Conservation (phyloP, 2,113 vertebrate genomes). For the Tyto alba region DNA sequence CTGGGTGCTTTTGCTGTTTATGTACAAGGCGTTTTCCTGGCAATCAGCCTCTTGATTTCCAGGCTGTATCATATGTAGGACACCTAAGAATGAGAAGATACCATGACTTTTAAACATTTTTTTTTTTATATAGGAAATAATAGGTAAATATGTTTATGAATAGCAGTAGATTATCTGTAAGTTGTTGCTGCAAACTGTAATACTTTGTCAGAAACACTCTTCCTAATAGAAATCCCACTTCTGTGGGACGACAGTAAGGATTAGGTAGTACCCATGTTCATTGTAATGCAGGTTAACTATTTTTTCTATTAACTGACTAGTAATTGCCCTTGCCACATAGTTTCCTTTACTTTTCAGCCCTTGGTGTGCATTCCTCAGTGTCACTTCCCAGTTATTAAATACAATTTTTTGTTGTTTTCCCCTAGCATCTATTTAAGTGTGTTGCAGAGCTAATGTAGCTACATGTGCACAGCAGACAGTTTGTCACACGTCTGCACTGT, state of each 20-base stretch:
- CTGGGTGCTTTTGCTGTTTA: background rate
- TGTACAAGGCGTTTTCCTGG: background rate
- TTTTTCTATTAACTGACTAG: background rate
- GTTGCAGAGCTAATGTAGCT: background rate
- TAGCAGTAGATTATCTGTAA: background rate
- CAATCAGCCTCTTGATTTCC: background rate
- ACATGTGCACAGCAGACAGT: background rate
- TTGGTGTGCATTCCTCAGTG: background rate
- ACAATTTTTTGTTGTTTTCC: background rate
- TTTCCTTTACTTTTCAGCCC: conserved; percentile 34
- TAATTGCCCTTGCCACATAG: conserved; percentile 2
- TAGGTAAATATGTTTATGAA: background rate
- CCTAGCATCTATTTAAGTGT: background rate
- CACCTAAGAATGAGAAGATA: background rate
- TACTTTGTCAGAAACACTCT: background rate
- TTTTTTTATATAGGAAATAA: background rate
- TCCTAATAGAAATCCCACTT: background rate
- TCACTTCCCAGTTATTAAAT: conserved; percentile 29
- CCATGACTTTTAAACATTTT: background rate
- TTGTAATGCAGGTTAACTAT: background rate
- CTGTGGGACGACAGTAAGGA: background rate
- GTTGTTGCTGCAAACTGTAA: background rate
- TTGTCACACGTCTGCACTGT: background rate
- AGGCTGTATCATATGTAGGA: background rate
- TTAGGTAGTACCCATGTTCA: background rate